Conservation (phyloP, 2,113 vertebrate genomes). For the Lophura nycthemera region DNA sequence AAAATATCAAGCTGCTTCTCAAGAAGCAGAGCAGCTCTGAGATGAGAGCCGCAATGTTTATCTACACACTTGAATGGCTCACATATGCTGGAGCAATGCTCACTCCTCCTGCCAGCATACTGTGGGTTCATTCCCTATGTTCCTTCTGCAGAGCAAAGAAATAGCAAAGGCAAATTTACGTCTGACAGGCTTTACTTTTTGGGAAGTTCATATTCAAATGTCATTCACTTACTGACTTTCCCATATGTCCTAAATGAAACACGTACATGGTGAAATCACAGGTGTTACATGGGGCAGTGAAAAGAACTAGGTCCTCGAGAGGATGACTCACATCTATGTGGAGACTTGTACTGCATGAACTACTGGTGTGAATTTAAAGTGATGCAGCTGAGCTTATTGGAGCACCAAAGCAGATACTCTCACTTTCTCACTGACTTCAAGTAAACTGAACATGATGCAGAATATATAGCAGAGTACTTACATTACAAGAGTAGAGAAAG, state of each 20-base stretch:
- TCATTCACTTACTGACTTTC: not conserved
- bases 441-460: not conserved
- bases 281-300: not conserved
- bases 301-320: not conserved
- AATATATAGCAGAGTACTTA: not conserved
- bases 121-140: not conserved
- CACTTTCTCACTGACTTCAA: not conserved
- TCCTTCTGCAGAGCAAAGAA: not conserved
- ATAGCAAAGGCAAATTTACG: not conserved
- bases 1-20: not conserved
- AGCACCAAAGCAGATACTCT: not conserved
- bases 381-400: not conserved
- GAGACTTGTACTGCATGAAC: not conserved
- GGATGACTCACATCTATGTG: not conserved
- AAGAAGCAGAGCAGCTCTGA: not conserved
- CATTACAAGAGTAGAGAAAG: not conserved
- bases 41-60: not conserved
- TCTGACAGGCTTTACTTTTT: not conserved
- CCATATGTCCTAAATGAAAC: not conserved
- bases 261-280: not conserved
- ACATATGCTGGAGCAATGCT: not conserved
- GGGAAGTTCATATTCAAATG: not conserved
- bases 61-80: not conserved
- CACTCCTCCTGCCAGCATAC: not conserved
- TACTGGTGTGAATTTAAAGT: not conserved